Base-by-base conservation (phyloP, 2,888 invertebrate genomes). In the Lymantria dispar region DNA sequence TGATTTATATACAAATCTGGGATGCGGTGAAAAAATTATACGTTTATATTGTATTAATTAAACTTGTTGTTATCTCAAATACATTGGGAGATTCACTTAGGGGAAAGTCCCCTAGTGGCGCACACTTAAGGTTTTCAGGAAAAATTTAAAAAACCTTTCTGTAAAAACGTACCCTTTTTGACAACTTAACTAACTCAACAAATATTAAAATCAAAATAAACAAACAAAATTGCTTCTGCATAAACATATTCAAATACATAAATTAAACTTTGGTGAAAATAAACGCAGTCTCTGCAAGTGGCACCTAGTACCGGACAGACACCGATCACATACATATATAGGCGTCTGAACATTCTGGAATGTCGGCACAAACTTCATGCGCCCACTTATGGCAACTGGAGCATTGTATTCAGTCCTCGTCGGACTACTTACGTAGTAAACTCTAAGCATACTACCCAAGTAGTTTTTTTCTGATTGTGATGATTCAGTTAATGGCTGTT, bases 41-140 rank as follows among this genome's bases (percentile, higher is more conserved):
- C n/a, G n/a, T n/a, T n/a, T n/a, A n/a, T n/a, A n/a, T n/a, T n/a
- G n/a, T n/a, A n/a, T n/a, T n/a, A n/a, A n/a, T n/a, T n/a, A n/a
- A n/a, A n/a, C n/a, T n/a, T n/a, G n/a, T n/a, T n/a, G n/a, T n/a
- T n/a, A n/a, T n/a, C n/a, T n/a, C n/a, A n/a, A n/a, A n/a, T n/a
- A n/a, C n/a, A n/a, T n/a, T n/a, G n/a, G n/a, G n/a, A n/a, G n/a
- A n/a, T n/a, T 30, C 11, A 37, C 39, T 15, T 41, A 41, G 22
- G 41, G 41, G 41, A 22, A 41, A 41, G 41, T 36, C 45, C 45
- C 22, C 41, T 22, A 41, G 41, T 41, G 41, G 41, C 41, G 41
- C 22, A 41, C 41, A 41, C 22, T 8, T 41, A 41, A 41, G 41
- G 41, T 22, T 41, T 22, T 41, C 29, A 41, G n/a, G 15, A 41